Percentiles rank a stretch among this genome's conserved stretches.
phyloP scores from a whole-genome alignment of 2,797 vertebrate species.

The Acridotheres tristis region DNA sequence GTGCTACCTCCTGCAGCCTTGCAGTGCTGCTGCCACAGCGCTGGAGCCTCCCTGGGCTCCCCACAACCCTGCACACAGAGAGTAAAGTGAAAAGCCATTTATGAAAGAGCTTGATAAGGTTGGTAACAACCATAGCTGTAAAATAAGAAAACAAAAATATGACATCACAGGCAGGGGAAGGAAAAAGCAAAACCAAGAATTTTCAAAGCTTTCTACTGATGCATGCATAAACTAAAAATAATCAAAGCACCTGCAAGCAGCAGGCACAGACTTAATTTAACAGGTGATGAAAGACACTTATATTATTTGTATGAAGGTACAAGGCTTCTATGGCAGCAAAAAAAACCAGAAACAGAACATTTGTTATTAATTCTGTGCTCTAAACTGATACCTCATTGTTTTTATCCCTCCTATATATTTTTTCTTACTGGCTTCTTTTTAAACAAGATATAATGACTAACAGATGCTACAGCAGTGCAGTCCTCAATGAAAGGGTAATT shows the following conservation, averaged over 20 bases:
- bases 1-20: not conserved
- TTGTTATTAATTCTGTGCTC: constrained; percentile 39
- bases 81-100: not conserved
- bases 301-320: not conserved
- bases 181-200: not conserved
- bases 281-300: constrained; percentile 44
- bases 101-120: not conserved
- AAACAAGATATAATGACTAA: constrained; percentile 24
- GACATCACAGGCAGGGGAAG: not conserved
- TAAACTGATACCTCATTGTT: not conserved
- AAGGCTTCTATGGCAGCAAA: constrained; percentile 5
- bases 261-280: constrained; percentile 31
- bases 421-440: constrained; percentile 40
- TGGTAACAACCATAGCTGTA: not conserved
- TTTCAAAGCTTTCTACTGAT: constrained; percentile 31
- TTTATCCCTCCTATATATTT: not conserved
- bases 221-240: constrained; percentile 20
- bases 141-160: not conserved
- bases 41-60: not conserved
- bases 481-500: constrained; percentile 12
- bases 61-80: fast-evolving
- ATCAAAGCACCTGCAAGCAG: constrained; percentile 36
- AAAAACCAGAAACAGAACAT: constrained; percentile 39
- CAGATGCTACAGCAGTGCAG: constrained; percentile 39
- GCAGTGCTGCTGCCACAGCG: fast-evolving